Conservation (phyloP, 2,888 invertebrate genomes). For the Megaustenia siamemsis region DNA sequence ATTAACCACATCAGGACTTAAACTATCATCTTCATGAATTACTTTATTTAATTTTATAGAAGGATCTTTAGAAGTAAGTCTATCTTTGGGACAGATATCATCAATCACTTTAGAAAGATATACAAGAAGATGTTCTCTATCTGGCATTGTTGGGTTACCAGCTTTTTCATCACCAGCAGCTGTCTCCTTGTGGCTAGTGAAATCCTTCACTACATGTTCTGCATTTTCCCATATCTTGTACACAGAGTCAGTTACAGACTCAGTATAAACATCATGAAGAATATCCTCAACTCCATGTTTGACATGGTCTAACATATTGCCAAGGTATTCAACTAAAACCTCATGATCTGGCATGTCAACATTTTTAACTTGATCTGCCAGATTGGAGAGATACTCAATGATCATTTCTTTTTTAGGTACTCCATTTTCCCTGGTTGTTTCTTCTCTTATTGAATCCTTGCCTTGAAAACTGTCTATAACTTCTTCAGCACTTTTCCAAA, state of each 20-base stretch:
- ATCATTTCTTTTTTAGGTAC: conserved; percentile 12
- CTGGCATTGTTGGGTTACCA: background rate
- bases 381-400: background rate
- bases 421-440: background rate
- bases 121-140: conserved; percentile 29
- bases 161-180: background rate
- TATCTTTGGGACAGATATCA: conserved; percentile 27
- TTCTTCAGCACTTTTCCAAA: conserved; percentile 52
- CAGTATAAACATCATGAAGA: conserved; percentile 1
- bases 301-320: conserved; percentile 4
- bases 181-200: background rate
- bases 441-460: conserved; percentile 10
- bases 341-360: conserved; percentile 41
- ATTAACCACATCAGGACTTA: background rate
- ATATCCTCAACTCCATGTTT: conserved; percentile 35
- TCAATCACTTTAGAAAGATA: conserved; percentile 34
- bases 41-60: background rate
- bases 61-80: background rate
- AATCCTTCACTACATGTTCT: background rate
- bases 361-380: conserved; percentile 4
- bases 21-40: background rate
- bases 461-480: conserved; percentile 32
- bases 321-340: conserved; percentile 15
- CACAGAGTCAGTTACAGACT: conserved; percentile 2
- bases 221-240: conserved; percentile 31